A percentile compares a stretch with the other conserved stretches of the same genome.
phyloP scores from a whole-genome alignment of 2,888 invertebrate genomes.

The Exocentrus adspersus region DNA sequence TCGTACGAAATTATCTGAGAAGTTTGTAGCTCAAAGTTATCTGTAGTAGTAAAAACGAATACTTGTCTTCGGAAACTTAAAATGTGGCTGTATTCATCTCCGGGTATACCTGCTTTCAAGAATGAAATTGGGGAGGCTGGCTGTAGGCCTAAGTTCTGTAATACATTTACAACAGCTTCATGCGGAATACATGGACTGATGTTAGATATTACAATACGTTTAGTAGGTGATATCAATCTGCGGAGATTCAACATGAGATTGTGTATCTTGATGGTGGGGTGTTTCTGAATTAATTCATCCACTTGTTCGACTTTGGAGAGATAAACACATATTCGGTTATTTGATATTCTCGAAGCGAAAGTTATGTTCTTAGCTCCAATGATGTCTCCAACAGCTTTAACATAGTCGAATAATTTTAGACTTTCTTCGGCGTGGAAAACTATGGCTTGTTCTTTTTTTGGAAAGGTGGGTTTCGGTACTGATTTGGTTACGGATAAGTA shows the following conservation, averaged over 20 bases:
- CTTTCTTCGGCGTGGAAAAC: constrained; percentile 12
- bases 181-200: constrained; percentile 32
- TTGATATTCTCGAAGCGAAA: constrained; percentile 37
- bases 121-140: constrained; percentile 5
- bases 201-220: constrained; percentile 44
- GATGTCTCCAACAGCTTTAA: constrained; percentile 21
- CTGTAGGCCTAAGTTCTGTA: constrained; percentile 18
- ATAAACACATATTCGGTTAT: constrained; percentile 38
- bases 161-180: constrained; percentile 25
- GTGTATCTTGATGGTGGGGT: constrained; percentile 2
- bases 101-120: constrained; percentile 7
- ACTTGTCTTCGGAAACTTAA: constrained; percentile 10
- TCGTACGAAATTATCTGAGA: constrained; percentile 11
- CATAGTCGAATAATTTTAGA: constrained; percentile 25
- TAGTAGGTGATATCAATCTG: constrained; percentile 36
- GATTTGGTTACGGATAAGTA: background rate
- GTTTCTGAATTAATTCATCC: constrained; percentile 33
- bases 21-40: constrained; percentile 9
- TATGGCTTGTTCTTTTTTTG: constrained; percentile 22
- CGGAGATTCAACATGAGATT: constrained; percentile 14
- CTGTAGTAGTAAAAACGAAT: constrained; percentile 5
- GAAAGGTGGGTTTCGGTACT: background rate
- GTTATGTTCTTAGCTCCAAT: constrained; percentile 24
- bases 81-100: constrained; percentile 20
- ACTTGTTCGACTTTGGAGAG: constrained; percentile 27